Base-by-base conservation (phyloP, 2,888 invertebrate species). In the Aleiodes leptofemur region DNA sequence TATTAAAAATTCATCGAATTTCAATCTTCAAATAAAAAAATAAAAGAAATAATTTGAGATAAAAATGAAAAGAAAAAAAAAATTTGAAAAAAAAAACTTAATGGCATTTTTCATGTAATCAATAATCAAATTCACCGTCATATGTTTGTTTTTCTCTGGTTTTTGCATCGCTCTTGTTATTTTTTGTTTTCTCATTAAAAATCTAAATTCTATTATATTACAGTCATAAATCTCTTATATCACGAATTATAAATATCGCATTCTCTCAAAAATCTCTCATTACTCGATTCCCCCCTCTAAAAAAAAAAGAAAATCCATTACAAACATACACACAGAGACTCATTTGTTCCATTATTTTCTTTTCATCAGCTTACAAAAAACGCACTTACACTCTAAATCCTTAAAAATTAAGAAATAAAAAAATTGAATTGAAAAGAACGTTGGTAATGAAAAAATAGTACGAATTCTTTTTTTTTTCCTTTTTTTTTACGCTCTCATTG, bases 121-220 rank as follows among this genome's bases (percentile, higher is more conserved):
- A 64, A 43, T 43, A 16, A 43, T 16, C 34, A 4, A 64, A 43
- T 43, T 64, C 23, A 64, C 64, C 48, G 64, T 64, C 48, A 64
- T 16, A 43, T 48, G 11, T 56, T 59, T 73, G 79, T 78, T 56
- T 53, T 76, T 34, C 34, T 34, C 56, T 16, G 56, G 2, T 23
- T 69, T 53, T 16, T 13, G 16, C 16, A 8, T 16, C 14, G 53
- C 43, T 69, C 55, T 31, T n/a, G 11, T 64, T 23, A 23, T 73
- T 66, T 66, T 43, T 38, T 68, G n/a, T 69, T 61, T 48, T 76
- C 68, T 77, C 72, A 48, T 79, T 78, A 78, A 78, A 76, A 79
- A 79, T 76, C 77, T 80, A 79, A 82, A 72, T 16, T 74, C 84
- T 86, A 87, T 78, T 88, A 87, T 88, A 84, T 85, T 88, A 88